Evolutionary conservation across 1,140 invertebrate genomes (phyloP).

Genomic region (Mizuhopecten yessoensis): DNA sequence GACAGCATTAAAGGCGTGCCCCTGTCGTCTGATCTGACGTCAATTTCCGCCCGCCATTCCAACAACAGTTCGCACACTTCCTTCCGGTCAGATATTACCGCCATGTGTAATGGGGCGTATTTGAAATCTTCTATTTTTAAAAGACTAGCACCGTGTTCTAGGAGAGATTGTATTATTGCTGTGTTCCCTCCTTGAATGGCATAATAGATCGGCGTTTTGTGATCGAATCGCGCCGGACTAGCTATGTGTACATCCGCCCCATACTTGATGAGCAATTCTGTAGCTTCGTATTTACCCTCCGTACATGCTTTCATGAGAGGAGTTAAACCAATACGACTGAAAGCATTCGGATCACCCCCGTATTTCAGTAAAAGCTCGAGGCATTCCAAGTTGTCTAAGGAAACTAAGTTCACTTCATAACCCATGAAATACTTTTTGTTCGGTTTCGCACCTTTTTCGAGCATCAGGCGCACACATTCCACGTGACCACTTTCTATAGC

Average conservation of each 20-base stretch:
- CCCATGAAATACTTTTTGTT: constrained; percentile 91
- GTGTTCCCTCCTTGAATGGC: constrained; percentile 91
- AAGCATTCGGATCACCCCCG: constrained; percentile 93
- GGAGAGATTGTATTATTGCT: constrained; percentile 90
- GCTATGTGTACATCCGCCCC: constrained; percentile 90
- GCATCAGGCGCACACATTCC: constrained; percentile 87
- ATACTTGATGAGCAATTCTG: constrained; percentile 91
- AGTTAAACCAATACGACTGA: constrained; percentile 89
- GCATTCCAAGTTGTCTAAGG: constrained; percentile 89
- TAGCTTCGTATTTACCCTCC: constrained; percentile 81
- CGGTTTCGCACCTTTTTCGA: constrained; percentile 88
- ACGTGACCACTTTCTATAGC: constrained; percentile 94
- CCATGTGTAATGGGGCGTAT: constrained; percentile 92
- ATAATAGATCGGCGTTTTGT: constrained; percentile 91
- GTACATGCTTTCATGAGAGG: constrained; percentile 89
- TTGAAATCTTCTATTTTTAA: constrained; percentile 88
- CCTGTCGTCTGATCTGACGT: constrained; percentile 86
- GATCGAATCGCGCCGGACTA: constrained; percentile 77
- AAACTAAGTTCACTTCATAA: constrained; percentile 93
- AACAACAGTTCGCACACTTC: constrained; percentile 86
- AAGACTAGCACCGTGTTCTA: constrained; percentile 90
- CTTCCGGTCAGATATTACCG: constrained; percentile 86
- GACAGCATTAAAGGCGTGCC: constrained; percentile 94
- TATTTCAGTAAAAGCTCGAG: constrained; percentile 92
- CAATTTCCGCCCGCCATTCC: constrained; percentile 87